Evolutionary conservation across 2,888 invertebrate species (phyloP).

Genomic region (Noctua comes): DNA sequence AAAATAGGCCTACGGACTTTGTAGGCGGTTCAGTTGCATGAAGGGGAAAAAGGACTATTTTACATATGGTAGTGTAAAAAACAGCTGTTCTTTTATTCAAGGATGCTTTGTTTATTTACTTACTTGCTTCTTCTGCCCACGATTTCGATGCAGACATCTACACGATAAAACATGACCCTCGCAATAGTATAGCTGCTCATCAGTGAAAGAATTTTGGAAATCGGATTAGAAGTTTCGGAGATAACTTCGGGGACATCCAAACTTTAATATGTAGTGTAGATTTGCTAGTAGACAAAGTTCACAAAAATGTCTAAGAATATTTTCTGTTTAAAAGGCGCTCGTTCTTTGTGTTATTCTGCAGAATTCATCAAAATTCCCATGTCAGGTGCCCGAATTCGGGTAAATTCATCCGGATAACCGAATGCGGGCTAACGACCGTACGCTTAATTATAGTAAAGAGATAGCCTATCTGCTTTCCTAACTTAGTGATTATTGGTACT

Average conservation of each 20-base stretch:
- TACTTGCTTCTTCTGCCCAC: neutral
- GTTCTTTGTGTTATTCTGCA: neutral
- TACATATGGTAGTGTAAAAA: neutral
- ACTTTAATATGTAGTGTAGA: neutral
- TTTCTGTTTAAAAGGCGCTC: neutral
- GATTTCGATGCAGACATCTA: neutral
- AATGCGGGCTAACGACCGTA: neutral
- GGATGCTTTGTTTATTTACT: neutral
- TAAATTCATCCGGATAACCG: neutral
- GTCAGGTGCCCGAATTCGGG: neutral
- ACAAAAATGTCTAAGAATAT: neutral
- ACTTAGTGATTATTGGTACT: slow-evolving; percentile 42
- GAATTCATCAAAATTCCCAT: neutral
- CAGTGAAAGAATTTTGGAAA: neutral
- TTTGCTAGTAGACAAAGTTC: neutral
- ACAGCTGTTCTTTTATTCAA: slow-evolving; percentile 21
- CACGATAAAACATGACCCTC: neutral
- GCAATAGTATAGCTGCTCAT: neutral
- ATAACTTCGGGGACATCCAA: neutral
- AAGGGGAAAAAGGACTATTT: neutral
- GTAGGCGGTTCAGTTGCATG: neutral
- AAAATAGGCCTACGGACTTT: slow-evolving; percentile 23
- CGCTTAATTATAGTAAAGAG: neutral
- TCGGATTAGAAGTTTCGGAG: neutral
- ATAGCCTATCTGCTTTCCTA: slow-evolving; percentile 25